phyloP scores from a whole-genome alignment of 2,888 invertebrate species.

The Netelia fuscicornis region DNA sequence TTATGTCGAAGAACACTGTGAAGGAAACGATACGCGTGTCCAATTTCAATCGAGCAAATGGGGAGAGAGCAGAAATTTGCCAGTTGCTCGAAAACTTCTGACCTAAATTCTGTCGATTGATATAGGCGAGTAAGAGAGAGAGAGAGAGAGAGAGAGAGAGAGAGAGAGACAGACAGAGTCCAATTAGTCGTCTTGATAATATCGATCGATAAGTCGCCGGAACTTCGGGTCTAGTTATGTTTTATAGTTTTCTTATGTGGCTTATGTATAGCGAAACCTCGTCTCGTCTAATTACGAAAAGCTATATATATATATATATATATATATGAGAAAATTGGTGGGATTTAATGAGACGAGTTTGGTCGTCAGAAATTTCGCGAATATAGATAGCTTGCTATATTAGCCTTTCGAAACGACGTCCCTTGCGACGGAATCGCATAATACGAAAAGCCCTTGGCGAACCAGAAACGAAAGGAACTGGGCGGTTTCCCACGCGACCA shows the following conservation, averaged over 20 bases:
- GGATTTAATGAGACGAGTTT: conserved; percentile 15
- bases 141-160: too few relatives aligned
- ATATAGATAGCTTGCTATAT: not conserved
- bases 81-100: not conserved
- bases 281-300: conserved; percentile 29
- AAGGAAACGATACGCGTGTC: not conserved
- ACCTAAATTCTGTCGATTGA: conserved; percentile 24
- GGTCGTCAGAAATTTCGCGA: not conserved
- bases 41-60: not conserved
- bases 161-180: too few relatives aligned
- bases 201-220: not conserved
- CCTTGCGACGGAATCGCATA: not conserved
- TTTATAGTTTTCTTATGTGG: not conserved
- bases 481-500: not conserved
- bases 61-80: not conserved
- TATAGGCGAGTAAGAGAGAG: not conserved
- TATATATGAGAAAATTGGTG: conserved; percentile 4
- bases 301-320: conserved; percentile 1
- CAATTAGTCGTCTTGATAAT: conserved; percentile 16
- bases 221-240: not conserved
- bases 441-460: not conserved
- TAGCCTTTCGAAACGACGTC: not conserved
- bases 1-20: not conserved
- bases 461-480: not conserved
- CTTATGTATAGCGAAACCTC: not conserved